Conservation (phyloP, 1,140 invertebrate genomes). For the Drosophila ambigua region DNA sequence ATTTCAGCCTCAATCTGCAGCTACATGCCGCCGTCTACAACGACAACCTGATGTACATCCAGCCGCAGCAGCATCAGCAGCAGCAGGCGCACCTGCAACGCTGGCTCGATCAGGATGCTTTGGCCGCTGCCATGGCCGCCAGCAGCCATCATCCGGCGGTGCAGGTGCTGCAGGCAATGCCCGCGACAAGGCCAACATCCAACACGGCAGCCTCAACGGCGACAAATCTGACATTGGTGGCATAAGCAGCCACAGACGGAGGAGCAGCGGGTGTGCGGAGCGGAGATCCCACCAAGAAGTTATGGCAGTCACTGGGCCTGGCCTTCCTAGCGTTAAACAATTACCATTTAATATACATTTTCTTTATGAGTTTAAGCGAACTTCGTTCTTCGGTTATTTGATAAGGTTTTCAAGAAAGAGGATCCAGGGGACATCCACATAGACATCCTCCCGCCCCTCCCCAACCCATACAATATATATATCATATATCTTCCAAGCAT, state of each 20-base stretch:
- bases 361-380: constrained; percentile 8
- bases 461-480: too few species aligned
- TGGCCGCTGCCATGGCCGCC: constrained; percentile 36
- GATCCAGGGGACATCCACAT: too few species aligned
- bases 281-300: constrained; percentile 55
- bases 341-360: constrained; percentile 1
- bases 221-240: constrained; percentile 57
- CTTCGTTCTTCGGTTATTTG: too few species aligned
- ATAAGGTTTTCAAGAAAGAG: too few species aligned
- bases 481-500: constrained; percentile 59
- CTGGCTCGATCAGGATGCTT: constrained; percentile 67
- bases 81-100: constrained; percentile 59
- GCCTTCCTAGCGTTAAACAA: constrained; percentile 26
- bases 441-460: too few species aligned
- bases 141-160: not conserved
- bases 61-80: constrained; percentile 58
- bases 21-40: constrained; percentile 85
- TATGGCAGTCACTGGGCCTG: constrained; percentile 62
- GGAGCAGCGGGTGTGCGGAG: not conserved
- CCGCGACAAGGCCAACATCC: not conserved
- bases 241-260: constrained; percentile 33
- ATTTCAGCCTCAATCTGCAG: constrained; percentile 85
- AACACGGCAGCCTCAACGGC: constrained; percentile 14
- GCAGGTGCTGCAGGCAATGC: not conserved
- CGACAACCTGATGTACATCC: constrained; percentile 76